Evolutionary conservation across 1,140 invertebrate genomes (phyloP), one percentile per base, ranked within the genome.

Genomic region (Acyrthosiphon pisum): DNA sequence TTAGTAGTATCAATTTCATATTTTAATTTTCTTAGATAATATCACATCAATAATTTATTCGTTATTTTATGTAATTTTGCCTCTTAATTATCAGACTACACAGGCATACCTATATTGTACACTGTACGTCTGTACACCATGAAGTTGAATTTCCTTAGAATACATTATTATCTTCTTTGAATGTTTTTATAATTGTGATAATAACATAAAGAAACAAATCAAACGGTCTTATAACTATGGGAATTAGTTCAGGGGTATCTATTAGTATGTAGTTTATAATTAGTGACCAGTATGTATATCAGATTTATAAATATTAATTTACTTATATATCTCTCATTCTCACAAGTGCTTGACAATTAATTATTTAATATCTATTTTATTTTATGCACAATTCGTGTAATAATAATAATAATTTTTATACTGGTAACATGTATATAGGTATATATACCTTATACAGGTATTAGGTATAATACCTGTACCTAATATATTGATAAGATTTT

Each of bases 91-190:
- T 26, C 50, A 8, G 4, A 3, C 0, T 68, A n/a, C 6, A n/a
- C 18, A 18, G 0, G 14, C 4, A 0, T 18, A 68, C n/a, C n/a
- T n/a, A n/a, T 1, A 1, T 3, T 68, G 30, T n/a, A 68, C 4
- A 68, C 11, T 68, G 30, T 68, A 26, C 26, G 18, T 20, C 53
- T 56, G 8, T 60, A 60, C 7, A 60, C 8, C 56, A 68, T 14
- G 6, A n/a, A n/a, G 11, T 18, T n/a, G 6, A 68, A 11, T n/a
- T 68, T n/a, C 4, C n/a, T 68, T n/a, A 68, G 14, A 68, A 68
- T 68, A n/a, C n/a, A n/a, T 68, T 60, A 30, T 60, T 53, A 53
- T 53, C 50, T 18, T n/a, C 11, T 68, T 68, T 68, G 6, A n/a
- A 68, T 6, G 14, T n/a, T n/a, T 68, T 18, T 68, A 14, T 18